Conservation (phyloP, 2,888 invertebrate species). For the Eubasilissa splendida region DNA sequence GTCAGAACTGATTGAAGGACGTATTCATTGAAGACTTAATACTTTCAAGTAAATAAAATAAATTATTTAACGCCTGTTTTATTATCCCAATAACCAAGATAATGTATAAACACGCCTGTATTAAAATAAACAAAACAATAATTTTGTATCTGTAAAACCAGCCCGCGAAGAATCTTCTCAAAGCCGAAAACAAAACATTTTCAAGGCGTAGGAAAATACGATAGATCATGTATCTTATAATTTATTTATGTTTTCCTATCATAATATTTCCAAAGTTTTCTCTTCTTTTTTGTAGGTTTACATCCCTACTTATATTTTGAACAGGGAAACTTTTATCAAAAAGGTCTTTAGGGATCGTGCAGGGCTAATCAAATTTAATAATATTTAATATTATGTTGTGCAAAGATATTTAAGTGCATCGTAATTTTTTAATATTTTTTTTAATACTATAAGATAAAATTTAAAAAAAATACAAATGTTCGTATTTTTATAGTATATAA, state of each 20-base stretch:
- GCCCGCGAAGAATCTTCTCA: constrained; percentile 1
- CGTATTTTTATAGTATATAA: too few relatives aligned
- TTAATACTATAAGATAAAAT: too few relatives aligned
- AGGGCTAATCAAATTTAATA: not conserved
- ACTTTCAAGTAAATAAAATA: too few relatives aligned
- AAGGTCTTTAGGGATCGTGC: not conserved
- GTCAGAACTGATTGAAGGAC: too few relatives aligned
- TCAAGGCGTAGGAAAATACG: constrained; percentile 4
- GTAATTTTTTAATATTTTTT: too few relatives aligned
- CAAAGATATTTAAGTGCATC: too few relatives aligned
- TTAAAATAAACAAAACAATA: not conserved
- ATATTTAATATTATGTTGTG: not conserved
- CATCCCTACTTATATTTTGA: not conserved
- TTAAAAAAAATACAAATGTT: too few relatives aligned
- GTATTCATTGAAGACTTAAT: too few relatives aligned
- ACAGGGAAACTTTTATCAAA: not conserved
- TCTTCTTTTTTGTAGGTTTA: not conserved
- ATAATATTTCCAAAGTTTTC: constrained; percentile 5
- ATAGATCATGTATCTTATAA: constrained; percentile 19
- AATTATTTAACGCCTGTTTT: too few relatives aligned
- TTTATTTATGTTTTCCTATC: constrained; percentile 27
- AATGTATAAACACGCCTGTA: too few relatives aligned
- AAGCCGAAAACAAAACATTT: constrained; percentile 12
- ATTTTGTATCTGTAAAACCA: constrained; percentile 11
- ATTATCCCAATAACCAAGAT: too few relatives aligned